phyloP scores from a whole-genome alignment of 2,888 invertebrate genomes.

The Dicycla oo region DNA sequence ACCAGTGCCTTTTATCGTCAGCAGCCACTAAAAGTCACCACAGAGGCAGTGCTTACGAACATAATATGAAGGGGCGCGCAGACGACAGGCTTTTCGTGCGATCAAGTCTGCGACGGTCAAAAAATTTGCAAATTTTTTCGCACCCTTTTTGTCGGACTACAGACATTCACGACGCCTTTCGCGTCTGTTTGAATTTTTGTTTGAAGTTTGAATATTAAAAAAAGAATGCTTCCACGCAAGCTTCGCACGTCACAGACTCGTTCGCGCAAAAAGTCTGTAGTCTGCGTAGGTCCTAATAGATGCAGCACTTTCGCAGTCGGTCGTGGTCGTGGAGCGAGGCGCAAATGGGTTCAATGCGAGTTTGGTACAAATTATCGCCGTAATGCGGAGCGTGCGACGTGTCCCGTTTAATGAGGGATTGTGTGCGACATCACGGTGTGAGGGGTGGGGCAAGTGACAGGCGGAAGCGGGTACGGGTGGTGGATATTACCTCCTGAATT shows the following conservation, averaged over 20 bases:
- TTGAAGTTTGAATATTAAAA: not conserved
- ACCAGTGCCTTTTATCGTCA: conserved; percentile 12
- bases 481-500: too few relatives aligned
- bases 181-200: too few relatives aligned
- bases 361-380: conserved; percentile 78
- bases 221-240: not conserved
- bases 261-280: conserved; percentile 5
- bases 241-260: not conserved
- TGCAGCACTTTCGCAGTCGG: conserved; percentile 41
- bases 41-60: conserved; percentile 32
- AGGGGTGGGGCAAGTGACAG: conserved; percentile 51
- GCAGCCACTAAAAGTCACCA: conserved; percentile 21
- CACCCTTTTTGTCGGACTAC: too few relatives aligned
- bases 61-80: conserved; percentile 23
- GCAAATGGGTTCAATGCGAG: conserved; percentile 66
- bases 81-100: conserved; percentile 2
- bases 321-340: conserved; percentile 52
- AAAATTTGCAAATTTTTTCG: not conserved
- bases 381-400: conserved; percentile 75
- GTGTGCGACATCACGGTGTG: conserved; percentile 83
- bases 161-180: too few relatives aligned
- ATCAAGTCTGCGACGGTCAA: not conserved
- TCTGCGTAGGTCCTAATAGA: conserved; percentile 39
- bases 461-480: conserved; percentile 57
- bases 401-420: conserved; percentile 86